Conservation (phyloP, 2,113 vertebrate genomes). For the Fregetta grallaria region DNA sequence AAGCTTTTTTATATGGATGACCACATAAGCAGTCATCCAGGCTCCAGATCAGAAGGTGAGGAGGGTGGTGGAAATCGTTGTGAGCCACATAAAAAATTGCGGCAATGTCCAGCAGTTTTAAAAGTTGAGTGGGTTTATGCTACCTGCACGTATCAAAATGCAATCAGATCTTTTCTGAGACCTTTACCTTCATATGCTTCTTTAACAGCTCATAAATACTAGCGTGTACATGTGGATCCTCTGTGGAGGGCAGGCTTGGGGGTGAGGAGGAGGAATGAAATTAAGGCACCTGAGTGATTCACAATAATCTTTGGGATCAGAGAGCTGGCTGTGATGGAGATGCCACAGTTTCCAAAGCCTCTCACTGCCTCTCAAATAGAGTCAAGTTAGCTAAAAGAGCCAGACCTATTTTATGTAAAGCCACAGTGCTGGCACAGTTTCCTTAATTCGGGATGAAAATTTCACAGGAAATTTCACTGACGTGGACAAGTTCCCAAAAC, state of each 20-base stretch:
- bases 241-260: background rate
- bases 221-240: background rate
- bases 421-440: background rate
- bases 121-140: background rate
- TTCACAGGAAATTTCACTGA: background rate
- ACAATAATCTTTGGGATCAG: background rate
- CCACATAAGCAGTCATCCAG: background rate
- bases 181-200: background rate
- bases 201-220: background rate
- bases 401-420: background rate
- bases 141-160: background rate
- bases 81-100: background rate
- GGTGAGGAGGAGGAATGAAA: background rate
- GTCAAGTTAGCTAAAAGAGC: background rate
- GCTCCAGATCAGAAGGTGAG: background rate
- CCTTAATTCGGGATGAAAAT: background rate
- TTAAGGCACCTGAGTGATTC: background rate
- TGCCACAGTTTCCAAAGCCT: background rate
- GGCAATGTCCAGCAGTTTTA: background rate
- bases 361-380: background rate
- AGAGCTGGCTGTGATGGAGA: background rate
- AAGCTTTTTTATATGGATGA: too few relatives aligned
- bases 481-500: background rate
- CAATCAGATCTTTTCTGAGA: background rate
- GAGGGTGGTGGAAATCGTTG: background rate